Percentiles rank a stretch among this genome's conserved stretches.
phyloP scores from a whole-genome alignment of 1,140 invertebrate genomes.

The Drosophila setifemur region DNA sequence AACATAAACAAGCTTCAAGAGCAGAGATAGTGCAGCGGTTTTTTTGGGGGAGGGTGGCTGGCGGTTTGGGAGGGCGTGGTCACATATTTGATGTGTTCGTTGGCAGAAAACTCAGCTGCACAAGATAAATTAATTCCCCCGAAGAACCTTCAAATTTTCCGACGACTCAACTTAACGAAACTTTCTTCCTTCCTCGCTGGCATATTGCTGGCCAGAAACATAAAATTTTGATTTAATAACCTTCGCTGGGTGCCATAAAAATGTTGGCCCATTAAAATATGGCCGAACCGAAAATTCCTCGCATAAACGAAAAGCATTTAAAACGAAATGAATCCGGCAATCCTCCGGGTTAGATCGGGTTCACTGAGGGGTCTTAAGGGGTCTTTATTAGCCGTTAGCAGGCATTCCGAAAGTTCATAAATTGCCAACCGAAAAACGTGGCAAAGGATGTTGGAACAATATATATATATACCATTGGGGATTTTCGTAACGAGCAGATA shows the following conservation, averaged over 20 bases:
- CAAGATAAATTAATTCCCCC: conserved; percentile 33
- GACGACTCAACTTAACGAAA: conserved; percentile 22
- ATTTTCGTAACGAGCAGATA: not conserved
- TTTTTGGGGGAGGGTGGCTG: not conserved
- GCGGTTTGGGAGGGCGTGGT: not conserved
- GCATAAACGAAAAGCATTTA: conserved; percentile 64
- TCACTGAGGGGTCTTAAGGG: conserved; percentile 33
- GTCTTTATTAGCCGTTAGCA: conserved; percentile 62
- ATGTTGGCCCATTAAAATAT: conserved; percentile 61
- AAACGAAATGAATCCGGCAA: conserved; percentile 55
- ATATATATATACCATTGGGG: not conserved
- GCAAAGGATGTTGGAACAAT: not conserved
- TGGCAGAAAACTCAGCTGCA: not conserved
- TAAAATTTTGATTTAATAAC: conserved; percentile 78
- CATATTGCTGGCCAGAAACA: conserved; percentile 50
- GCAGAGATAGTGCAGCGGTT: conserved; percentile 6
- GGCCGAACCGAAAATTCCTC: conserved; percentile 22
- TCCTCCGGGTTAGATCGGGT: conserved; percentile 13
- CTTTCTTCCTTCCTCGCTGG: not conserved
- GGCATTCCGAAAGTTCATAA: conserved; percentile 35
- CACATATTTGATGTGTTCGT: conserved; percentile 29
- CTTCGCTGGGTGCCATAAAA: conserved; percentile 63
- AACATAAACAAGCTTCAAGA: conserved; percentile 58
- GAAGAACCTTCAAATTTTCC: conserved; percentile 31
- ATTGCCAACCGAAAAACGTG: not conserved